Conservation (phyloP, 2,113 vertebrate genomes). For the Taxidea taxus region DNA sequence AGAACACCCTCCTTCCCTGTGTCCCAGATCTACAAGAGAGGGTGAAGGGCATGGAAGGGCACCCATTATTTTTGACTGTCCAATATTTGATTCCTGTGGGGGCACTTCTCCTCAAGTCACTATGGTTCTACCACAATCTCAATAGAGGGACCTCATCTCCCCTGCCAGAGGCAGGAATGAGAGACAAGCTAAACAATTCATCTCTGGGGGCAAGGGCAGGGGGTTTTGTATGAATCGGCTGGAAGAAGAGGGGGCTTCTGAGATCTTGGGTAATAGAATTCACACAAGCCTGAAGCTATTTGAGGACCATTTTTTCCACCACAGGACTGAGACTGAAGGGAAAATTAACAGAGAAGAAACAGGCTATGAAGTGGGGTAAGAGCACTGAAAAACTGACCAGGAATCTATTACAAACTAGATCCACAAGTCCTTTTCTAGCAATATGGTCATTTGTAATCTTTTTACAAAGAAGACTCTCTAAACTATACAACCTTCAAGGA, state of each 20-base stretch:
- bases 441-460: neutral
- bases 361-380: neutral
- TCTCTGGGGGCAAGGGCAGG: rapidly evolving
- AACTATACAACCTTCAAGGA: neutral
- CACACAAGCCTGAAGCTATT: neutral
- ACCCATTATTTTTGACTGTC: neutral
- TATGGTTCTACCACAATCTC: neutral
- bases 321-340: neutral
- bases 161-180: neutral
- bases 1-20: neutral
- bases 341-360: neutral
- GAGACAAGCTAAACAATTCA: neutral
- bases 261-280: neutral
- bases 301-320: neutral
- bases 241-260: neutral
- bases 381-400: neutral
- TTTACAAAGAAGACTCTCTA: neutral
- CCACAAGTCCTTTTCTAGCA: neutral
- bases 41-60: neutral
- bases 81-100: neutral
- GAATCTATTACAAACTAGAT: neutral
- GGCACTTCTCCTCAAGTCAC: neutral
- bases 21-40: neutral
- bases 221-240: neutral
- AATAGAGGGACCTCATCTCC: neutral